These are phyloP conservation scores for Amphiprion clarkii DNA, from an alignment of 2,797 vertebrate species.

Conservation along the genomic window DNA sequence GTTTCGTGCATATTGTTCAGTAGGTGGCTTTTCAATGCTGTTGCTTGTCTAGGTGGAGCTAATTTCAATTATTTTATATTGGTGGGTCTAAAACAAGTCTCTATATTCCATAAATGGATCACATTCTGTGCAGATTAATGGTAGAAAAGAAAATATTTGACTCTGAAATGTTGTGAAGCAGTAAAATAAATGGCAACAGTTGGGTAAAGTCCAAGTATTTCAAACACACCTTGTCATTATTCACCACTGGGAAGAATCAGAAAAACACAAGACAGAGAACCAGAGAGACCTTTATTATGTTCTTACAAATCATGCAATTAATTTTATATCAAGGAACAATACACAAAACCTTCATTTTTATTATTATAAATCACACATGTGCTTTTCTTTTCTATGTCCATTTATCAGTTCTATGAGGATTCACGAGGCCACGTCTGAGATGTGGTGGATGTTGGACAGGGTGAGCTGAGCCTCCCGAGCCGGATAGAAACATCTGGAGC, in stretches of 20 bases:
- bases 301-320: conserved; percentile 34
- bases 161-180: background rate
- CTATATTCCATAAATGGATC: too few species aligned
- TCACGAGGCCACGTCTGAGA: conserved; percentile 87
- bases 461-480: conserved; percentile 85
- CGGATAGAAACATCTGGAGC: conserved; percentile 84
- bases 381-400: conserved; percentile 33
- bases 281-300: conserved; percentile 55
- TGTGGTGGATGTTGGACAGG: conserved; percentile 86
- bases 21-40: too few species aligned
- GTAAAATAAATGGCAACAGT: background rate
- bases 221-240: background rate
- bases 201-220: background rate
- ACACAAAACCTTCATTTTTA: background rate
- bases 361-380: conserved; percentile 35
- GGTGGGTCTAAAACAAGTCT: too few species aligned
- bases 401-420: conserved; percentile 12
- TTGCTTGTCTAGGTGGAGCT: too few species aligned
- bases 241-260: background rate
- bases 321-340: conserved; percentile 29
- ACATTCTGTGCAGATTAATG: too few species aligned
- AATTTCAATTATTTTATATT: too few species aligned
- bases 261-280: conserved; percentile 11
- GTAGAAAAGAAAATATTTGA: too few species aligned
- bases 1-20: too few species aligned